Conservation (phyloP, 1,140 invertebrate genomes). For the Drosophila murphyi region DNA sequence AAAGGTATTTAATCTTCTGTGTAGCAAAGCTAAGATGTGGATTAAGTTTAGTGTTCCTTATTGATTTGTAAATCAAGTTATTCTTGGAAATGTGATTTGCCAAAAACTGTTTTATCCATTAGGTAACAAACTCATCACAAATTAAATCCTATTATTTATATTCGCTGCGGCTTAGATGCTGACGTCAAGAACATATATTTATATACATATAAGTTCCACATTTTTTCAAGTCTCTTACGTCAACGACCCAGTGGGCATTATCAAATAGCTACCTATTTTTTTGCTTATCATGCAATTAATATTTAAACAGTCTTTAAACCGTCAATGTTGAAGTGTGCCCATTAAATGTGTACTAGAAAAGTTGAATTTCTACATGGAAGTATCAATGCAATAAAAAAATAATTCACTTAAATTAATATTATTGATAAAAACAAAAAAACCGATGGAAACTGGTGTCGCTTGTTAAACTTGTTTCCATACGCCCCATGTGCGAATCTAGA, state of each 20-base stretch:
- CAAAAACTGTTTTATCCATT: not conserved
- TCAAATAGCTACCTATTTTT: not conserved
- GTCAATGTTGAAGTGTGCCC: not conserved
- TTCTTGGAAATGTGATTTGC: not conserved
- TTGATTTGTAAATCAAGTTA: not conserved
- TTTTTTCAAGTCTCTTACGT: not conserved
- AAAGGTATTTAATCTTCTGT: no score
- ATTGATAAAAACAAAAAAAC: constrained; percentile 42
- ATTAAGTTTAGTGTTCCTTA: no score
- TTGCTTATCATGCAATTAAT: not conserved
- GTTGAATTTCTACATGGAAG: not conserved
- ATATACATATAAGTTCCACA: not conserved
- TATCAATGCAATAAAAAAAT: constrained; percentile 1
- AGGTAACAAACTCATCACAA: not conserved
- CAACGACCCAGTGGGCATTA: not conserved
- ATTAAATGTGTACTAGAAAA: not conserved
- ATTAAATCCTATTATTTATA: not conserved
- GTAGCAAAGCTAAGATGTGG: no score
- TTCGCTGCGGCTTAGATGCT: not conserved
- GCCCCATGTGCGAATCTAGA: constrained; percentile 44
- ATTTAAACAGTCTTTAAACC: not conserved
- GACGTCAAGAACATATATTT: not conserved
- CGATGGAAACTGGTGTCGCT: constrained; percentile 47
- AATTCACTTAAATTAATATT: constrained; percentile 13
- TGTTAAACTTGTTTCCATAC: constrained; percentile 64